Evolutionary conservation across 2,888 invertebrate genomes (phyloP).

Genomic region (Trypoxylon attenuatum): DNA sequence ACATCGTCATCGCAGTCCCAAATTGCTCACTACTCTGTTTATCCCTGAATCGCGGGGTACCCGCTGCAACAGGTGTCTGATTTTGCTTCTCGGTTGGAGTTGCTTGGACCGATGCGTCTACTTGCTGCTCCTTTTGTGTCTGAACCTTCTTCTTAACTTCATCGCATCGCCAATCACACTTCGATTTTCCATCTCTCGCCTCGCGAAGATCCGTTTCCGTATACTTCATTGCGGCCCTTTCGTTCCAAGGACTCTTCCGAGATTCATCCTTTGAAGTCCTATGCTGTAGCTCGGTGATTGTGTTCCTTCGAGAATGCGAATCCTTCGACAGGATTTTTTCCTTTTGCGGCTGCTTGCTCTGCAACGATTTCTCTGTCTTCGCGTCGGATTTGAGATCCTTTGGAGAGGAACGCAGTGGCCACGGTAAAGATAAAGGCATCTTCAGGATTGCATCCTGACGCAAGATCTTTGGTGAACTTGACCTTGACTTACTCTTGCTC

Average conservation of each 20-base stretch:
- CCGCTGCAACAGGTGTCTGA: neutral
- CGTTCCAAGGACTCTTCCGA: too few relatives aligned
- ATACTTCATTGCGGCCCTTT: too few relatives aligned
- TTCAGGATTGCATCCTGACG: slow-evolving; percentile 36
- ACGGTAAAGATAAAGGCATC: slow-evolving; percentile 43
- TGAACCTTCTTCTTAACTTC: neutral
- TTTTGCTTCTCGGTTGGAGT: neutral
- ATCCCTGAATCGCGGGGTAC: neutral
- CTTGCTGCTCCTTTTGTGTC: neutral
- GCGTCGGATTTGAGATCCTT: slow-evolving; percentile 20
- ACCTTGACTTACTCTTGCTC: slow-evolving; percentile 42
- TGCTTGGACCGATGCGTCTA: neutral
- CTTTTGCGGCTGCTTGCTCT: neutral
- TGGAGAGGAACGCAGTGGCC: slow-evolving; percentile 39
- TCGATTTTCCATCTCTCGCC: too few relatives aligned
- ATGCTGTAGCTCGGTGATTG: neutral
- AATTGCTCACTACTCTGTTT: too few relatives aligned
- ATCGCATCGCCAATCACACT: too few relatives aligned
- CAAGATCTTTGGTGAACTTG: slow-evolving; percentile 44
- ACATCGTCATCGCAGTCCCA: too few relatives aligned
- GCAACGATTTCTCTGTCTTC: neutral
- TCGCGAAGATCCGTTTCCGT: too few relatives aligned
- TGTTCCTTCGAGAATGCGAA: neutral
- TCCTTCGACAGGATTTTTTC: neutral
- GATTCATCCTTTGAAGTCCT: too few relatives aligned